Percentiles rank a stretch among this genome's conserved stretches.
phyloP scores from a whole-genome alignment of 2,797 vertebrate genomes.

The Malacoraja senta region DNA sequence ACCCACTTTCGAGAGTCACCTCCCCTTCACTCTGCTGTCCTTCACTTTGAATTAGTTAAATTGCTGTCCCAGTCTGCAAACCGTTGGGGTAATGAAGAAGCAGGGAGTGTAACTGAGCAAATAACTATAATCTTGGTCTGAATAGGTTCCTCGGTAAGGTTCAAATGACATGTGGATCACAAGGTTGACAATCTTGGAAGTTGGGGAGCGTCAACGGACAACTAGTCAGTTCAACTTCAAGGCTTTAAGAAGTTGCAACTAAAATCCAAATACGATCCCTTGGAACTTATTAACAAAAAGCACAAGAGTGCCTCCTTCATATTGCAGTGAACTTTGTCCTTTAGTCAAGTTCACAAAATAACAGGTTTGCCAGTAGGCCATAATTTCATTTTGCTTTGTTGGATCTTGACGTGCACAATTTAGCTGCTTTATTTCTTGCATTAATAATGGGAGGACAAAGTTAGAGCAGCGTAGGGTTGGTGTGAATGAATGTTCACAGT shows the following conservation, averaged over 20 bases:
- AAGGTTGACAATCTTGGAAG: not conserved
- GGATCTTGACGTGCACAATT: not conserved
- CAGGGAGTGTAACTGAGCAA: not conserved
- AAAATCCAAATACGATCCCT: not conserved
- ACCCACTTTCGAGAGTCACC: not conserved
- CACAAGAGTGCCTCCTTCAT: not conserved
- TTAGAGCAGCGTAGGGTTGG: too few relatives aligned
- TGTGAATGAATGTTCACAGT: too few relatives aligned
- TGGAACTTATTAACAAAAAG: not conserved
- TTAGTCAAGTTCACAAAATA: not conserved
- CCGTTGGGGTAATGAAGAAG: not conserved
- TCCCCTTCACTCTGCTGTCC: not conserved
- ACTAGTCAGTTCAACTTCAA: not conserved
- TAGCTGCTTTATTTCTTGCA: not conserved
- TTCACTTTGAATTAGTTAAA: slow-evolving; percentile 11
- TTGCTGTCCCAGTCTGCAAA: not conserved
- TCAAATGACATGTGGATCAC: not conserved
- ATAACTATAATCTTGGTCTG: slow-evolving; percentile 20
- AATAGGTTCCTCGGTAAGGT: not conserved
- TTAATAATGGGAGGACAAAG: not conserved
- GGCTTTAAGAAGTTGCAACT: not conserved
- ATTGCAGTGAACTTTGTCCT: not conserved
- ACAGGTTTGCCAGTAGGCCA: not conserved
- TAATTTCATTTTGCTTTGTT: not conserved
- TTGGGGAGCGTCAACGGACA: not conserved